Base-by-base conservation (phyloP, 2,113 vertebrate species). In the Apodemus sylvaticus region DNA sequence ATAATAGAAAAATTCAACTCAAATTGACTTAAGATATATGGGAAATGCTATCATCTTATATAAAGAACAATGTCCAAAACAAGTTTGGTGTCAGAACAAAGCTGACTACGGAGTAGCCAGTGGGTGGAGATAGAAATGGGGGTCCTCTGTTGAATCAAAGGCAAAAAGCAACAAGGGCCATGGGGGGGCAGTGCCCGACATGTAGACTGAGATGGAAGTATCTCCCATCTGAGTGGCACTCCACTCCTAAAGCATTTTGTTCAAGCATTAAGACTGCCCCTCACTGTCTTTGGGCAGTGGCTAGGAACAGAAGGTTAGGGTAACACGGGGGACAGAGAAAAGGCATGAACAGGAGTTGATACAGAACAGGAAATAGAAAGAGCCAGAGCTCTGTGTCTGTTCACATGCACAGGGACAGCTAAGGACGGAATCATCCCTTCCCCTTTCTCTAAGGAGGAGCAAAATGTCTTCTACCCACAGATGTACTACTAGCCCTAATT, bases 1-100 rank as follows among this genome's bases (percentile, higher is more conserved):
- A 86, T 64, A 85, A 81, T 85, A 94, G 24, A 85, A 94, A 97
- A 96, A 66, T 1, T 89, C 51, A 94, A 55, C 17, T 95, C 36
- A 48, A 89, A 86, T 16, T 77, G 76, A 77, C 42, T 58, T 79
- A 88, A 86, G 71, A 10, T 74, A 89, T 89, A 88, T 70, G 89
- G 34, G 77, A 96, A 95, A 89, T 42, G 10, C 34, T 45, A 79
- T 5, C 81, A 36, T 20, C 26, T 94, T 34, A 74, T 58, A 16
- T 60, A 77, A 68, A 94, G 85, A 48, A 94, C 83, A 76, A 34
- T 4, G 48, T 12, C 58, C 79, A 42, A 92, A 62, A 34, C 60
- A 89, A 7, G 1, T 19, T 66, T 42, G 53, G n/a, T 36, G 85
- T 94, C 68, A 90, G 66, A 89, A 73, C 13, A 90, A 24, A 58